Conservation (phyloP, 1,140 invertebrate species). For the Bombus balteatus region DNA sequence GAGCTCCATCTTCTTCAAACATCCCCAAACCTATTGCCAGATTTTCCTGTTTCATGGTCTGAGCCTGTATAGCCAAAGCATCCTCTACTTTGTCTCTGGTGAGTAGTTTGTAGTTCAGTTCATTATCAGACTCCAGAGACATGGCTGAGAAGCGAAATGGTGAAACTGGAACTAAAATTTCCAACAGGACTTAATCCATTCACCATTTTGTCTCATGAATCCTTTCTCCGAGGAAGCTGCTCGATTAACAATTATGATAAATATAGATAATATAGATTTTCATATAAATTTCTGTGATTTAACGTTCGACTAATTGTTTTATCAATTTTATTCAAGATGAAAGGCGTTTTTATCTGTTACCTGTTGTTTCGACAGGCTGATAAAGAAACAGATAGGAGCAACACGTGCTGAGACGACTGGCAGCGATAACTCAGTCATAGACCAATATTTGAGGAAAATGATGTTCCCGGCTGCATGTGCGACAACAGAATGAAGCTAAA, state of each 20-base stretch:
- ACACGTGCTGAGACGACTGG: neutral
- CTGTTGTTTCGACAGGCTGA: neutral
- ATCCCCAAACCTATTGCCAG: conserved; percentile 67
- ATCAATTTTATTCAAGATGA: neutral
- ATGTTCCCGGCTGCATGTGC: neutral
- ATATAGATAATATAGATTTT: neutral
- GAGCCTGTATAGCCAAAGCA: conserved; percentile 56
- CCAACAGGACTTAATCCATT: too few relatives aligned
- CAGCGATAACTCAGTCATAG: neutral
- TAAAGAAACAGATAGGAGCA: neutral
- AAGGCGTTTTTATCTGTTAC: neutral
- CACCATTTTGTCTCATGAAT: too few relatives aligned
- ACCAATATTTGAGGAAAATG: neutral
- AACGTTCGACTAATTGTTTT: neutral
- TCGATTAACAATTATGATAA: too few relatives aligned
- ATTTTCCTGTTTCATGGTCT: conserved; percentile 67
- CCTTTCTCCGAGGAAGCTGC: too few relatives aligned
- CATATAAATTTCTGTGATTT: neutral
- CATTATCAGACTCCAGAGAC: neutral
- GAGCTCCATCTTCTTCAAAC: conserved; percentile 67
- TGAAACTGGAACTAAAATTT: too few relatives aligned
- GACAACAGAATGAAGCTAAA: neutral
- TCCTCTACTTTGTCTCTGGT: conserved; percentile 60
- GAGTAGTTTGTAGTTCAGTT: conserved; percentile 62
- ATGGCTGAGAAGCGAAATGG: neutral